A percentile compares a stretch with the other conserved stretches of the same genome.
Conservation (phyloP, 1,140 invertebrate genomes). For the Agrypnia vestita region DNA sequence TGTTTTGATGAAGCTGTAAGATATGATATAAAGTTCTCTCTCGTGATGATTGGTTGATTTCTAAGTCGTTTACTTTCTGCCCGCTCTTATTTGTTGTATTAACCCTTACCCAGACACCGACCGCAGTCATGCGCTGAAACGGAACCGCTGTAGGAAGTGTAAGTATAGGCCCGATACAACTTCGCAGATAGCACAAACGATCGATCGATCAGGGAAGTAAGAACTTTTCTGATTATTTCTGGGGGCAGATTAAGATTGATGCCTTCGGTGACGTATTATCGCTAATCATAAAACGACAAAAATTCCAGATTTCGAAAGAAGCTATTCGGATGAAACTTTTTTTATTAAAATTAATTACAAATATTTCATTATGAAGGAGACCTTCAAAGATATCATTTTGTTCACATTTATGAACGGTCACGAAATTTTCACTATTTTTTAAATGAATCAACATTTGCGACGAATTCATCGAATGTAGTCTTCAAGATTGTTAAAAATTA, state of each 20-base stretch:
- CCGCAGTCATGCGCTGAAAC: constrained; percentile 24
- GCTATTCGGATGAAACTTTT: no score
- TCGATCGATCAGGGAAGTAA: constrained; percentile 44
- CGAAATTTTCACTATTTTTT: no score
- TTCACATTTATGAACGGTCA: no score
- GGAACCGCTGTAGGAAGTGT: constrained; percentile 36
- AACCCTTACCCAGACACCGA: neutral
- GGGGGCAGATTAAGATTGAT: constrained; percentile 40
- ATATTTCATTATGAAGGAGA: neutral
- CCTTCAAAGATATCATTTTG: neutral
- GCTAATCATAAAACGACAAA: neutral
- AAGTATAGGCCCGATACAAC: constrained; percentile 33
- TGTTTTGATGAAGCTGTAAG: neutral
- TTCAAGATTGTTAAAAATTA: no score
- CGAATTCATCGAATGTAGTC: no score
- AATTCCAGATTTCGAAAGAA: no score
- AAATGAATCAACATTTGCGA: no score
- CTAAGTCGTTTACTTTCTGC: neutral
- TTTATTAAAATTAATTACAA: constrained; percentile 16
- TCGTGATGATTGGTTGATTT: neutral
- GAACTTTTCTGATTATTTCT: constrained; percentile 47
- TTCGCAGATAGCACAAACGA: constrained; percentile 25
- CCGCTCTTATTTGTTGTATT: constrained; percentile 1
- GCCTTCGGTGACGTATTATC: constrained; percentile 24
- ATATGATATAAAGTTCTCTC: neutral